These are phyloP conservation scores for Dendroctonus valens DNA, from an alignment of 1,140 invertebrate genomes.

Conservation along the genomic window DNA sequence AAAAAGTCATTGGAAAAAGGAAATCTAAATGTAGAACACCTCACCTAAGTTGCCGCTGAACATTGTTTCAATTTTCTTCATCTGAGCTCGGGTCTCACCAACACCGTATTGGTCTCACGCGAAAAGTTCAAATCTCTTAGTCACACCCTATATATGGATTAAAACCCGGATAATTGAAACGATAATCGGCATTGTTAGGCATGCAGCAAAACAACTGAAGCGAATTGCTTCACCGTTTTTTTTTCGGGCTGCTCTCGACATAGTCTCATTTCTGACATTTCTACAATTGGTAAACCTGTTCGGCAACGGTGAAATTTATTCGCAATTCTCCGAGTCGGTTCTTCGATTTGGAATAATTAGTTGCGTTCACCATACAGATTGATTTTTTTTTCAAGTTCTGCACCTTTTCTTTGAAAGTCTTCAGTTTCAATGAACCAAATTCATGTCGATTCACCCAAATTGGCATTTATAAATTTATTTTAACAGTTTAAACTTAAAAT, in stretches of 20 bases:
- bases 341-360: slow-evolving; percentile 10
- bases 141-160: too few relatives aligned
- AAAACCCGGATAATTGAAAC: too few relatives aligned
- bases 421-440: not conserved
- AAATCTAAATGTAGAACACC: not conserved
- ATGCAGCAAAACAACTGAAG: not conserved
- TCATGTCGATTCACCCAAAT: not conserved
- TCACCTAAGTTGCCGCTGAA: not conserved
- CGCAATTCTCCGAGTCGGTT: slow-evolving; percentile 2
- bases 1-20: slow-evolving; percentile 3
- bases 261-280: slow-evolving; percentile 17
- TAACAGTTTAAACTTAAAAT: too few relatives aligned
- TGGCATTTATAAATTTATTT: not conserved
- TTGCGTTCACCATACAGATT: not conserved
- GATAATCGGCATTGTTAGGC: not conserved
- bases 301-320: slow-evolving; percentile 10
- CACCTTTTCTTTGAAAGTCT: not conserved
- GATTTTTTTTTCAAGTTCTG: not conserved
- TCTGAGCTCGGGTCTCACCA: too few relatives aligned
- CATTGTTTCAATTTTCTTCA: too few relatives aligned
- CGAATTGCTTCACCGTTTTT: slow-evolving; percentile 8
- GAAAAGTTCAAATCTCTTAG: too few relatives aligned
- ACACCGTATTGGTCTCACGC: too few relatives aligned
- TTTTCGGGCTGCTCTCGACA: slow-evolving; percentile 1
- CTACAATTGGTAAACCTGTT: slow-evolving; percentile 14